Evolutionary conservation across 2,113 vertebrate genomes (phyloP), one percentile per base, ranked within the genome.

Genomic region (Talpa occidentalis): DNA sequence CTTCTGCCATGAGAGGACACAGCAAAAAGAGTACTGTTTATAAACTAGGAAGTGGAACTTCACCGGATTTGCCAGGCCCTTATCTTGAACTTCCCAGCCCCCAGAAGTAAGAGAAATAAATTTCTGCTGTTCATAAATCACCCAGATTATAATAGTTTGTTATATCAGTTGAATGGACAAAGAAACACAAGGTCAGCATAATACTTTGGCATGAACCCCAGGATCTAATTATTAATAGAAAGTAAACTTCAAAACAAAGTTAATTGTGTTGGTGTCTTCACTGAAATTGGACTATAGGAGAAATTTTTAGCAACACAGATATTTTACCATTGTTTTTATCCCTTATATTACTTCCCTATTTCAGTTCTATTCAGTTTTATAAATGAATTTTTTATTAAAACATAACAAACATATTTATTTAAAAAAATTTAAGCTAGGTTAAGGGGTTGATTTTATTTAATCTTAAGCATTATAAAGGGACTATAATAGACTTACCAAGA

Each of bases 391-490:
- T 89, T 32, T 62, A 76, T 49, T 10, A 89, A 81, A 52, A 81
- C 28, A 88, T 6, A 49, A 49, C 47, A 69, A 15, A 66, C 80
- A 16, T 32, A 77, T 60, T 93, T 4, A 42, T 90, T 90, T 42
- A 74, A 74, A 78, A 70, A 90, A 88, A 67, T 15, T 60, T 95
- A 77, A 62, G 62, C 0, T 59, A 67, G 16, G 28, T 28, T 70
- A 92, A 87, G 24, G 74, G 10, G 16, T 62, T 94, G 21, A 79
- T 92, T 91, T 42, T 59, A 60, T 90, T 94, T 90, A 92, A 76
- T 35, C 19, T 64, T 72, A 88, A 83, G 8, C 28, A 67, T 81
- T 93, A 74, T 5, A 11, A 62, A 47, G 30, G 4, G 11, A 83
- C 32, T 92, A 2, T 28, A 32, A n/a, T 60, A 79, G 66, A 47